Conservation (phyloP, 2,888 invertebrate species). For the Acanthosoma haemorrhoidale region DNA sequence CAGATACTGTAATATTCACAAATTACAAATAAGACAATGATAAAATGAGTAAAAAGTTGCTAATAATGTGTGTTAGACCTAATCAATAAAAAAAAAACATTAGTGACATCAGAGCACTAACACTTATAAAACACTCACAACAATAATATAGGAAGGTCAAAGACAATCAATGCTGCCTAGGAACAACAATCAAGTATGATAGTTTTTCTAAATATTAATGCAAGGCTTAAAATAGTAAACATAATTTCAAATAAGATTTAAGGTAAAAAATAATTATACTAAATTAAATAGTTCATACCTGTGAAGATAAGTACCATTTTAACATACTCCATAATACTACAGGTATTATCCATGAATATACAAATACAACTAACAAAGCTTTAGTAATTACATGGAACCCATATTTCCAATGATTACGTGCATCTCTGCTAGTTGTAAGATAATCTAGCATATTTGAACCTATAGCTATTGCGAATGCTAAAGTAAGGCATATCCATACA, state of each 20-base stretch:
- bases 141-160: too few species aligned
- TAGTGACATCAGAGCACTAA: too few species aligned
- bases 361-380: slow-evolving; percentile 81
- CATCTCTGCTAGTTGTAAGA: slow-evolving; percentile 64
- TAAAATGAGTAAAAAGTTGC: too few species aligned
- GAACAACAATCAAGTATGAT: too few species aligned
- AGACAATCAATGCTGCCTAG: too few species aligned
- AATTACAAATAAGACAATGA: too few species aligned
- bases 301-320: slow-evolving; percentile 63
- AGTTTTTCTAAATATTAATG: too few species aligned
- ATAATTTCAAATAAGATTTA: neutral
- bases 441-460: slow-evolving; percentile 91
- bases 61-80: too few species aligned
- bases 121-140: too few species aligned
- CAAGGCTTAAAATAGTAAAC: too few species aligned
- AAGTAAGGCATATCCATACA: slow-evolving; percentile 90
- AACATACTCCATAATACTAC: slow-evolving; percentile 75
- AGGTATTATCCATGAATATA: slow-evolving; percentile 84
- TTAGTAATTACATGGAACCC: slow-evolving; percentile 90
- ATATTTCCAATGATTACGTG: slow-evolving; percentile 75
- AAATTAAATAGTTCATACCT: slow-evolving; percentile 36
- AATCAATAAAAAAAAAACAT: too few species aligned
- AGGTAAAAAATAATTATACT: neutral
- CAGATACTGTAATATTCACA: too few species aligned
- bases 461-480: slow-evolving; percentile 91